Conservation (phyloP, 2,888 invertebrate genomes). For the Nemurella pictetii region DNA sequence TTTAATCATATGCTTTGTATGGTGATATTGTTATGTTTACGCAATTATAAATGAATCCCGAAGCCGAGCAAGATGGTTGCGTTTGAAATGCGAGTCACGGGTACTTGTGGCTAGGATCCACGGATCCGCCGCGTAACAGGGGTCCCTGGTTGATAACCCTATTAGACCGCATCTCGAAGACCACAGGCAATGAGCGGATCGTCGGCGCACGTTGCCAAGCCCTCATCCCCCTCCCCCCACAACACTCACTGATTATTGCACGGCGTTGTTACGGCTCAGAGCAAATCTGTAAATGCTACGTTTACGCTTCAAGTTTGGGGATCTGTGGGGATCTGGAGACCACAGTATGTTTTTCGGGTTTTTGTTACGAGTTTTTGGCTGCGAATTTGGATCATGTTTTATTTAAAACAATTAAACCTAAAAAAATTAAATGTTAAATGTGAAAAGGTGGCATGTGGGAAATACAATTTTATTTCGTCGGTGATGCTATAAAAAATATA, state of each 20-base stretch:
- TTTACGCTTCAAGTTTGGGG: not conserved
- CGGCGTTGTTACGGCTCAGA: not conserved
- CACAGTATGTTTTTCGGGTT: too few species aligned
- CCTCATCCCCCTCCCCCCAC: not conserved
- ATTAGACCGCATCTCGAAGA: not conserved
- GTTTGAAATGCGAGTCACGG: not conserved
- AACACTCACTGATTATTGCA: not conserved
- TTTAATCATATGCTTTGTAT: not conserved
- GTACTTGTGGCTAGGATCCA: not conserved
- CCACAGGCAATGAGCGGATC: not conserved
- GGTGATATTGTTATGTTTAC: not conserved
- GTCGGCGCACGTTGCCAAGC: not conserved
- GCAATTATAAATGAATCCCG: not conserved
- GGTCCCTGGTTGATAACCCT: slow-evolving; percentile 9
- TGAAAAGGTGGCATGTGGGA: too few species aligned
- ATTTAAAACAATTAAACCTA: too few species aligned
- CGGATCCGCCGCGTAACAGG: not conserved
- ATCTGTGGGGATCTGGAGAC: too few species aligned
- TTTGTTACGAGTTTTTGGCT: too few species aligned
- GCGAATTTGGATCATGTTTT: too few species aligned
- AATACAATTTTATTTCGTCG: too few species aligned
- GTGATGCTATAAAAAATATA: not conserved
- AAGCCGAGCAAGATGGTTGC: not conserved
- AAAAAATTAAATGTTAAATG: too few species aligned
- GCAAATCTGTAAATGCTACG: not conserved